Evolutionary conservation across 2,113 vertebrate species (phyloP), one percentile per base, ranked within the genome.

Genomic region (Neodontobutis hainanensis): DNA sequence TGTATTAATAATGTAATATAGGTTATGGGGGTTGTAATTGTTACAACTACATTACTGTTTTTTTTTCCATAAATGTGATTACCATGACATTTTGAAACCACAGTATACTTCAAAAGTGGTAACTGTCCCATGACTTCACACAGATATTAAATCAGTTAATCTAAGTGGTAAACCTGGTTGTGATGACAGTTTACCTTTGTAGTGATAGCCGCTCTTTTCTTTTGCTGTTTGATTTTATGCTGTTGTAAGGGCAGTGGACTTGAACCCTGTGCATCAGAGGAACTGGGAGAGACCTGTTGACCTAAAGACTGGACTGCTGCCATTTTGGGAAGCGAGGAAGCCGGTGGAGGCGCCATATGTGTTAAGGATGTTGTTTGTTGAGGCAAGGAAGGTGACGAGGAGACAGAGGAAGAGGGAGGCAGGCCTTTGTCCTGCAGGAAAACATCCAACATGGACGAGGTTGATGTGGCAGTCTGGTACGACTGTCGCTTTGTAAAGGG

Each of bases 161-260:
- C 19, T 27, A 27, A 27, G 19, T 27, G 19, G 19, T 27, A 27
- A 27, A 27, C 19, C 3, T 27, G 19, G 19, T 27, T 27, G 19
- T 27, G 19, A 27, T 27, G 19, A 27, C 19, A 27, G 19, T 27
- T 27, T 82, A 97, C 97, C 95, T 99, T 99, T 27, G 95, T 96
- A 69, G 94, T 93, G 68, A 99, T 94, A 0, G 97, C 95, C 0
- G 95, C 86, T 80, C 96, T 97, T 76, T 99, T 99, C 92, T 96
- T 99, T 57, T 97, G 97, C 75, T 95, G 95, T 83, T 97, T 98
- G 52, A 97, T 92, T 86, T 97, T 98, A 81, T 98, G 97, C 90
- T 99, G 97, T 90, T 98, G 96, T 35, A 95, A 90, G 0, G 96
- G 95, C 75, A 98, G 94, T n/a, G 97, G 96, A 84, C 96, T 98